phyloP scores from a whole-genome alignment of 2,888 invertebrate species.

The Drosophila heteroneura region DNA sequence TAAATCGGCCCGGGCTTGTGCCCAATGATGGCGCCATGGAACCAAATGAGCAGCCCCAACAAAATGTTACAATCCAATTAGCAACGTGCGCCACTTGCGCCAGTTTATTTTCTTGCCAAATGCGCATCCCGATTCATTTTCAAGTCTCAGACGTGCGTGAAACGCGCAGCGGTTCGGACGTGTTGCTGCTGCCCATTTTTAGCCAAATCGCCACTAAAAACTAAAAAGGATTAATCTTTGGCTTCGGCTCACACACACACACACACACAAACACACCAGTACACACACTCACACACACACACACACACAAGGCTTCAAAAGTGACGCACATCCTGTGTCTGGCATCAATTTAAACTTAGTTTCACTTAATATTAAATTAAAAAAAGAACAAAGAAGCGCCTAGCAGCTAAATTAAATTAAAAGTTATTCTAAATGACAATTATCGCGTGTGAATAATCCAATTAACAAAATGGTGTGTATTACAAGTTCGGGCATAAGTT shows the following conservation, averaged over 20 bases:
- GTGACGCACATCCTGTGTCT: conserved; percentile 53
- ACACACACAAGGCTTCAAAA: conserved; percentile 19
- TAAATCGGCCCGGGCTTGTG: conserved; percentile 52
- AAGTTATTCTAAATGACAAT: conserved; percentile 63
- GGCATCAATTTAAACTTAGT: not conserved
- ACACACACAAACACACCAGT: not conserved
- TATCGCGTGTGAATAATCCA: conserved; percentile 70
- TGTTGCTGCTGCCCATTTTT: conserved; percentile 60
- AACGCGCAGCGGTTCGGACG: conserved; percentile 84
- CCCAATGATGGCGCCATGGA: conserved; percentile 55
- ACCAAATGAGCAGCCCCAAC: conserved; percentile 31
- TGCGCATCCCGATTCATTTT: conserved; percentile 68
- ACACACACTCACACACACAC: not conserved
- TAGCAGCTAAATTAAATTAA: conserved; percentile 38
- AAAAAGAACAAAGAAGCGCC: not conserved
- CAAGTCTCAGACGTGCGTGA: conserved; percentile 83
- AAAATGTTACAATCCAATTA: conserved; percentile 85
- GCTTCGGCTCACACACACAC: conserved; percentile 21
- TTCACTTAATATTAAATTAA: not conserved
- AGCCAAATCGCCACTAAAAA: conserved; percentile 5
- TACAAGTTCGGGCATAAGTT: conserved; percentile 12
- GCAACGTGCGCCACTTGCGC: conserved; percentile 59
- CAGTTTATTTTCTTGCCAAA: conserved; percentile 56
- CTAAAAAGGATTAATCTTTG: conserved; percentile 28
- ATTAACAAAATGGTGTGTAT: conserved; percentile 82